Percentiles rank a stretch among this genome's conserved stretches.
These are phyloP conservation scores for Drosophila watanabei DNA, from an alignment of 1,140 invertebrate genomes.

Conservation along the genomic window DNA sequence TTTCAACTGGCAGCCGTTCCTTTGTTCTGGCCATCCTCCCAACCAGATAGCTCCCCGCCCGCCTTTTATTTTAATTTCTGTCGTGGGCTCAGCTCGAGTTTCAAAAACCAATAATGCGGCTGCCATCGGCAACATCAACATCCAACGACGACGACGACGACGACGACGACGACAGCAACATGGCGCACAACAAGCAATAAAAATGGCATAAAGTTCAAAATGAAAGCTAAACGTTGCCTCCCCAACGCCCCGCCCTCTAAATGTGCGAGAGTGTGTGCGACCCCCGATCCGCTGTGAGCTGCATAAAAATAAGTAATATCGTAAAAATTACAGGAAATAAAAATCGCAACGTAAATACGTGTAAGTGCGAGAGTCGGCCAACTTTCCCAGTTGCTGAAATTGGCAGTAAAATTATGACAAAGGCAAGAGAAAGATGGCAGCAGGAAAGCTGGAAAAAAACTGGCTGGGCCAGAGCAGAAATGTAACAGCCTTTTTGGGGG, in stretches of 20 bases:
- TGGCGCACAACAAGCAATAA: slow-evolving; percentile 68
- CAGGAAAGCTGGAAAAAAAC: slow-evolving; percentile 10
- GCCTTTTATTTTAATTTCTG: slow-evolving; percentile 74
- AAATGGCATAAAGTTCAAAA: slow-evolving; percentile 79
- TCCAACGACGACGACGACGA: slow-evolving; percentile 22
- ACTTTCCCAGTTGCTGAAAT: slow-evolving; percentile 77
- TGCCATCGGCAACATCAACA: slow-evolving; percentile 47
- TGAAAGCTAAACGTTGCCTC: slow-evolving; percentile 71
- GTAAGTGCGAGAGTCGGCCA: slow-evolving; percentile 74
- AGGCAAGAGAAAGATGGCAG: slow-evolving; percentile 15
- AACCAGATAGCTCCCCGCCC: slow-evolving; percentile 15
- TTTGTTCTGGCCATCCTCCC: slow-evolving; percentile 40
- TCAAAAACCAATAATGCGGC: slow-evolving; percentile 77
- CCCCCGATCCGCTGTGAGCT: slow-evolving; percentile 62
- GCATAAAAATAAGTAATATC: slow-evolving; percentile 84
- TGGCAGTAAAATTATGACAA: slow-evolving; percentile 80
- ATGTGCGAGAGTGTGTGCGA: neutral
- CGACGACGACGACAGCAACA: slow-evolving; percentile 52
- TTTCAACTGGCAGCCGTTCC: slow-evolving; percentile 5
- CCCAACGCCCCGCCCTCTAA: slow-evolving; percentile 13
- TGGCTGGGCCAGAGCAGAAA: slow-evolving; percentile 13
- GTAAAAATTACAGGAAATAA: slow-evolving; percentile 84
- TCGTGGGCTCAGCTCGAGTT: slow-evolving; percentile 60
- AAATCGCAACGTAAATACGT: slow-evolving; percentile 83
- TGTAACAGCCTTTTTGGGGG: slow-evolving; percentile 22